A percentile compares a stretch with the other conserved stretches of the same genome.
Conservation (phyloP, 2,113 vertebrate genomes). For the Syngnathus floridae region DNA sequence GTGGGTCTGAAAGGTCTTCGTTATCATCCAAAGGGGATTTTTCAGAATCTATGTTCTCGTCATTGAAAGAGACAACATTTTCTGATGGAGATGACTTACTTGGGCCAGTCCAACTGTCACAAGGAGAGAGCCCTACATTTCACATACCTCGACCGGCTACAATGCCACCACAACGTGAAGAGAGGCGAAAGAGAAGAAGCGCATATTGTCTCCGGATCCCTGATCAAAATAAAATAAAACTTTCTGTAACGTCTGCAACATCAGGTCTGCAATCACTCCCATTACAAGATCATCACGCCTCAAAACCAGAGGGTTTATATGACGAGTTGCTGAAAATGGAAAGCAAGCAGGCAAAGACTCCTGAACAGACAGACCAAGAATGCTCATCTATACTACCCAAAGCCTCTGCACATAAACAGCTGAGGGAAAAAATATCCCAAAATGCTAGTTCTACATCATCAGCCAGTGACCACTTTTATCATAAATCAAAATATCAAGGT, state of each 20-base stretch:
- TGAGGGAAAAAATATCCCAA: background rate
- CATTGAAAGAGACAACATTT: background rate
- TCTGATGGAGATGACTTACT: slow-evolving; percentile 1
- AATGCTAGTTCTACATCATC: background rate
- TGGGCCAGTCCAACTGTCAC: background rate
- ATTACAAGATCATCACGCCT: background rate
- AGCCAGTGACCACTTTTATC: background rate
- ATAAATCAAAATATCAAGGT: background rate
- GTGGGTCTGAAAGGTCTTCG: background rate
- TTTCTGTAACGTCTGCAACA: background rate
- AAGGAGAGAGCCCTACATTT: background rate
- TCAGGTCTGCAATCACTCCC: background rate
- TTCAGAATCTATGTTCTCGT: background rate
- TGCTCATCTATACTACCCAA: background rate
- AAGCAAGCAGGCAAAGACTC: background rate
- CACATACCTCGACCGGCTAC: background rate
- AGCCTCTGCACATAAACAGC: background rate
- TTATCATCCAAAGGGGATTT: background rate
- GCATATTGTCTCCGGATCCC: background rate
- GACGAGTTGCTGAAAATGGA: background rate
- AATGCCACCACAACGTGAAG: slow-evolving; percentile 6
- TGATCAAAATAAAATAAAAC: slow-evolving; percentile 4
- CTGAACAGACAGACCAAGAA: background rate
- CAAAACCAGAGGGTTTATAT: background rate
- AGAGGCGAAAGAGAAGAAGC: background rate